Conservation (phyloP, 2,888 invertebrate genomes). For the Dichetophora obliterata region DNA sequence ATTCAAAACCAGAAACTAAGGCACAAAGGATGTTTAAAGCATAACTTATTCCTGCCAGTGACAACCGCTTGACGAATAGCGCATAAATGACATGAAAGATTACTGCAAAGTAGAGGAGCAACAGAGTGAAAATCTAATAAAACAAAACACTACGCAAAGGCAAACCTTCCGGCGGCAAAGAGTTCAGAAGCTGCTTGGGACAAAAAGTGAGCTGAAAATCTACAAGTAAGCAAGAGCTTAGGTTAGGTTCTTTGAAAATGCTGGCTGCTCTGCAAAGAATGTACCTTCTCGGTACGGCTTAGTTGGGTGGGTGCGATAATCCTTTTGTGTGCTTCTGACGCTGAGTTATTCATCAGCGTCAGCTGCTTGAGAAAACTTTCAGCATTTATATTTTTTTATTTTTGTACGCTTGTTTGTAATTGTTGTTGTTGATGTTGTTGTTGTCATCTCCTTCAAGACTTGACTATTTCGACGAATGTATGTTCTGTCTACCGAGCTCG, state of each 20-base stretch:
- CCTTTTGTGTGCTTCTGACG: slow-evolving; percentile 8
- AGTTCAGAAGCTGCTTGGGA: not conserved
- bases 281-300: not conserved
- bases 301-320: not conserved
- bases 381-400: not conserved
- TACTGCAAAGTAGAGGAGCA: not conserved
- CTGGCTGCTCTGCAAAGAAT: too few species aligned
- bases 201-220: not conserved
- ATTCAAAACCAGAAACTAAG: not conserved
- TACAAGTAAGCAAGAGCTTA: not conserved
- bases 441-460: too few species aligned
- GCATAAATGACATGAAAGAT: not conserved
- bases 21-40: not conserved
- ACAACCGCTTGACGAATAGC: not conserved
- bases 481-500: not conserved
- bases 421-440: too few species aligned
- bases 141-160: not conserved
- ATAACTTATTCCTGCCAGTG: not conserved
- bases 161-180: not conserved
- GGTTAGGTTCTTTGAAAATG: not conserved
- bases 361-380: slow-evolving; percentile 1
- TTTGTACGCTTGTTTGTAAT: not conserved
- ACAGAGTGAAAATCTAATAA: not conserved
- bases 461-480: not conserved
- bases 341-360: slow-evolving; percentile 25